Conservation (phyloP, 2,888 invertebrate species). For the Ectobius pallidus region DNA sequence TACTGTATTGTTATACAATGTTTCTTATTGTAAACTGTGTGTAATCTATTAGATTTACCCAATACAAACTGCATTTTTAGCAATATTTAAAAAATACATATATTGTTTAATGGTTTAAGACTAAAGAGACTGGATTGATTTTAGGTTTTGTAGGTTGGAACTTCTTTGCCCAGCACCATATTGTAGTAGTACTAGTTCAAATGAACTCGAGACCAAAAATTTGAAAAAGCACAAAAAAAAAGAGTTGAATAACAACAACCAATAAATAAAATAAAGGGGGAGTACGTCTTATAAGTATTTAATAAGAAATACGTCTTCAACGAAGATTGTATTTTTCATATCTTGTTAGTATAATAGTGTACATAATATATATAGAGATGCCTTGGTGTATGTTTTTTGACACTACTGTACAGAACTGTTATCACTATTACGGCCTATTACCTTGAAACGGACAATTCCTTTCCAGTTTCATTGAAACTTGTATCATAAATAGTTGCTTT, state of each 20-base stretch:
- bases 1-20: too few species aligned
- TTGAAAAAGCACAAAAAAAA: not conserved
- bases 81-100: too few species aligned
- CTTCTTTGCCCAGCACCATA: not conserved
- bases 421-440: constrained; percentile 17
- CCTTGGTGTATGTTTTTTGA: constrained; percentile 15
- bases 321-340: constrained; percentile 25
- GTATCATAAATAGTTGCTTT: too few species aligned
- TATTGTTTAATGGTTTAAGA: too few species aligned
- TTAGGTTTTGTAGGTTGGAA: not conserved
- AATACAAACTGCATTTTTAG: too few species aligned
- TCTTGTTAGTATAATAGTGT: constrained; percentile 21
- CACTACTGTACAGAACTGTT: not conserved
- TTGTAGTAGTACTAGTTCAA: not conserved
- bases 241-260: not conserved
- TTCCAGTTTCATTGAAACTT: not conserved
- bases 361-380: constrained; percentile 23
- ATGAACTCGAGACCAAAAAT: not conserved
- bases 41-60: too few species aligned
- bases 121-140: too few species aligned
- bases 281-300: constrained; percentile 37
- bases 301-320: constrained; percentile 29
- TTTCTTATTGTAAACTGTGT: too few species aligned
- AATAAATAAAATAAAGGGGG: constrained; percentile 22
- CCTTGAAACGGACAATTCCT: not conserved